Base-by-base conservation (phyloP, 1,140 invertebrate genomes). In the Cephus cinctus region DNA sequence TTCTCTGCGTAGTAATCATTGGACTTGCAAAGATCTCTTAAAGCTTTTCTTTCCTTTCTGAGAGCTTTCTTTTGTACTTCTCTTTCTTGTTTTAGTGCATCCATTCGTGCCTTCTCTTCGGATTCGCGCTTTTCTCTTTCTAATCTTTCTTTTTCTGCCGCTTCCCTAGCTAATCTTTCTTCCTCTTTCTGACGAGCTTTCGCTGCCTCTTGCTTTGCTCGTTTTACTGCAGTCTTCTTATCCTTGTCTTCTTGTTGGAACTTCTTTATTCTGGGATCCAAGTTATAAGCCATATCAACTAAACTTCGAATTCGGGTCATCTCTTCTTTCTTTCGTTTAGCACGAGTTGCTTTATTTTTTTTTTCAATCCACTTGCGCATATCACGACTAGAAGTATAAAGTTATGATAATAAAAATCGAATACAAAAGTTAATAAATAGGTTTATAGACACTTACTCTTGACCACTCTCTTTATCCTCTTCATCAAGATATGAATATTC, bases 401-500 rank as follows among this genome's bases (percentile, higher is more conserved):
- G 4, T 43, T 12, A 9, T 6, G 15, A 32, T 44, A 15, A 3
- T 30, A 35, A 36, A 25, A 18, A 6, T 8, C n/a, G n/a, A 11
- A 38, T 38, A 38, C 35, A 38, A 38, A 8, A 12, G n/a, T n/a
- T n/a, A n/a, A n/a, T n/a, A 2, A 38, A 21, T 22, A 46, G 18
- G 15, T 4, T 5, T 19, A 43, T 44, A 36, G 27, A 32, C 54
- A 63, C 70, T 68, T 54, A 76, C 72, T 91, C 94, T 75, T 95
- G 89, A 3, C 95, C 97, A 68, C 93, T 95, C 68, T 98, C 94
- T 73, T 98, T 98, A 58, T 98, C 96, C 71, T 98, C 97, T 77
- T 98, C 95, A 75, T 99, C 97, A 46, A 98, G 75, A 73, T 99
- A 99, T n/a, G 96, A 98, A 79, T 90, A 99, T 65, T 99, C 97